Evolutionary conservation across 2,113 vertebrate genomes (phyloP).

Genomic region (Lasiurus cinereus): DNA sequence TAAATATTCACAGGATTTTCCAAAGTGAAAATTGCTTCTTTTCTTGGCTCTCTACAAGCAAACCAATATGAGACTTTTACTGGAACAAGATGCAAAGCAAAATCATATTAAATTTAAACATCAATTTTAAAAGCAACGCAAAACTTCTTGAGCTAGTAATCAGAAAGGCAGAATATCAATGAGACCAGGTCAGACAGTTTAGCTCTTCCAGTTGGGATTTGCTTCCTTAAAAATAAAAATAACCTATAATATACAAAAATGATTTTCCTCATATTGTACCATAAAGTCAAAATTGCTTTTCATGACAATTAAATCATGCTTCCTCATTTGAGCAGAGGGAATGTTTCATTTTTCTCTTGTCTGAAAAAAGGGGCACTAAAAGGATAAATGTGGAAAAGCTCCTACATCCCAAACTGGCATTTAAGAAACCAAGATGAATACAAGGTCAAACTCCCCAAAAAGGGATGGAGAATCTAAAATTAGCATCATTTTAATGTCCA

Average conservation of each 20-base stretch:
- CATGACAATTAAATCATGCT: slow-evolving; percentile 34
- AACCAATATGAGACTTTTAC: slow-evolving; percentile 73
- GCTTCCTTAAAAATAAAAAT: slow-evolving; percentile 72
- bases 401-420: background rate
- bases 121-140: slow-evolving; percentile 85
- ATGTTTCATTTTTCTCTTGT: background rate
- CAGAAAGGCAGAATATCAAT: slow-evolving; percentile 79
- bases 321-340: slow-evolving; percentile 11
- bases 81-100: slow-evolving; percentile 78
- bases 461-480: background rate
- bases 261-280: slow-evolving; percentile 24
- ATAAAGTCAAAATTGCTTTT: slow-evolving; percentile 54
- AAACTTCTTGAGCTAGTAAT: slow-evolving; percentile 85
- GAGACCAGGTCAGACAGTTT: slow-evolving; percentile 25
- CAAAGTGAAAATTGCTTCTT: slow-evolving; percentile 77
- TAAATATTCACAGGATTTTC: slow-evolving; percentile 86
- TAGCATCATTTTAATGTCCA: background rate
- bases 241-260: slow-evolving; percentile 35
- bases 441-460: slow-evolving; percentile 22
- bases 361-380: background rate
- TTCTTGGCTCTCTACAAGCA: slow-evolving; percentile 75
- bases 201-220: slow-evolving; percentile 42
- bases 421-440: background rate
- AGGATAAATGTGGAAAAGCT: background rate
- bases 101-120: slow-evolving; percentile 84